Base-by-base conservation (phyloP, 2,888 invertebrate genomes). In the Drosophila pseudotakahashii region DNA sequence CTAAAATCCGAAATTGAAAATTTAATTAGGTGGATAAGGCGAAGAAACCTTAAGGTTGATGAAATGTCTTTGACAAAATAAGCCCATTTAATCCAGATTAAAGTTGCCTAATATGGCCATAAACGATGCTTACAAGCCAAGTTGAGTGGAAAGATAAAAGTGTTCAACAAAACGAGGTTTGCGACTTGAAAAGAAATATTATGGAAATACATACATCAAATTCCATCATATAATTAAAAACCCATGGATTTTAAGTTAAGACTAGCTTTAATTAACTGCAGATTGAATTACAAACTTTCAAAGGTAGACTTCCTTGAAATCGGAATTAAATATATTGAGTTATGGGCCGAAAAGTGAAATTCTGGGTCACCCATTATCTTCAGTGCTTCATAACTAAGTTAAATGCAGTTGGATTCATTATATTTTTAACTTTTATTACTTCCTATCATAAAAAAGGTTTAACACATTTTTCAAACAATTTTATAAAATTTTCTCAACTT, bases 61-160 rank as follows among this genome's bases (percentile, higher is more conserved):
- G 60, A 60, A 55, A 60, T 36, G n/a, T 14, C 23, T 60, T 60
- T 42, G 34, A 60, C 57, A 55, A 55, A 57, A 57, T 57, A 57
- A 60, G 57, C 16, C 34, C 60, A 42, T 34, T 32, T 44, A 60
- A 42, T 26, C 23, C 34, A 34, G 60, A 57, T 60, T 60, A 55
- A 44, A 60, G 60, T 42, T 42, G 26, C 42, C 59, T 14, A 44
- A 54, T 42, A 57, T 26, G 60, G n/a, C 13, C 7, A 10, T 9
- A 36, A 36, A 16, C 55, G n/a, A 51, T 32, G 36, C 37, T 16
- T 26, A 50, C 16, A 10, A 11, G 30, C n/a, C 3, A 9, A 19
- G n/a, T 39, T 7, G 7, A 36, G 36, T 50, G 50, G 13, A 36
- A 36, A 48, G 32, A 34, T 34, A 32, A 32, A 32, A 44, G 10